Percentiles rank a stretch among this genome's conserved stretches.
phyloP scores from a whole-genome alignment of 2,888 invertebrate genomes.

The Heliconius ismenius region DNA sequence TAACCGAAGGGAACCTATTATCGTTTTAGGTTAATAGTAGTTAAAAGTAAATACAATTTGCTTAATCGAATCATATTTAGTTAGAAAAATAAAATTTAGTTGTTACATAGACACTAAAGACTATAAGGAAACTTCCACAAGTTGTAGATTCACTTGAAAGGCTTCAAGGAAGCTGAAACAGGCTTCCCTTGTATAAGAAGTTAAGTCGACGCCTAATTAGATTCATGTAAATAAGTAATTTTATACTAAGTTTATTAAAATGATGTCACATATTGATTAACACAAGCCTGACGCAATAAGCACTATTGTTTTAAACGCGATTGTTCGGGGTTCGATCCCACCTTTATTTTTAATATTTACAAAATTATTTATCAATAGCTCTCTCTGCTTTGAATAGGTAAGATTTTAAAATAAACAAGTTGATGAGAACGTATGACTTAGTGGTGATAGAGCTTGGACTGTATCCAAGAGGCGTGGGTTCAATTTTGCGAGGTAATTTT shows the following conservation, averaged over 20 bases:
- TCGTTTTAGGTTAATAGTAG: too few relatives aligned
- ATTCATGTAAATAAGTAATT: constrained; percentile 24
- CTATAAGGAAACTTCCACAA: constrained; percentile 1
- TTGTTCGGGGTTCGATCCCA: neutral
- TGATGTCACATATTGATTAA: neutral
- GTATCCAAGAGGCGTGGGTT: too few relatives aligned
- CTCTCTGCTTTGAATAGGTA: too few relatives aligned
- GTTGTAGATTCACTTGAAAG: constrained; percentile 22
- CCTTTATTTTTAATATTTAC: neutral
- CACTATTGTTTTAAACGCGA: neutral
- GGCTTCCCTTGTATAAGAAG: constrained; percentile 21
- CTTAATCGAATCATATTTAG: too few relatives aligned
- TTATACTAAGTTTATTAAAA: constrained; percentile 9
- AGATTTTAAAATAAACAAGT: too few relatives aligned
- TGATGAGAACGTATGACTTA: too few relatives aligned
- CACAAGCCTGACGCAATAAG: neutral
- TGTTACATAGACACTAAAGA: neutral
- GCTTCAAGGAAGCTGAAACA: constrained; percentile 22
- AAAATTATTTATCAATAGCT: too few relatives aligned
- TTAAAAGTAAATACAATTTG: too few relatives aligned
- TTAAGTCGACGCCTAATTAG: constrained; percentile 25
- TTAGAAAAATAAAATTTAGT: neutral
- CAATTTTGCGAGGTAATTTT: too few relatives aligned
- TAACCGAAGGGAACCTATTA: too few relatives aligned
- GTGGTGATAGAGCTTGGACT: too few relatives aligned